Conservation (phyloP, 1,140 invertebrate genomes). For the Gerris buenoi region DNA sequence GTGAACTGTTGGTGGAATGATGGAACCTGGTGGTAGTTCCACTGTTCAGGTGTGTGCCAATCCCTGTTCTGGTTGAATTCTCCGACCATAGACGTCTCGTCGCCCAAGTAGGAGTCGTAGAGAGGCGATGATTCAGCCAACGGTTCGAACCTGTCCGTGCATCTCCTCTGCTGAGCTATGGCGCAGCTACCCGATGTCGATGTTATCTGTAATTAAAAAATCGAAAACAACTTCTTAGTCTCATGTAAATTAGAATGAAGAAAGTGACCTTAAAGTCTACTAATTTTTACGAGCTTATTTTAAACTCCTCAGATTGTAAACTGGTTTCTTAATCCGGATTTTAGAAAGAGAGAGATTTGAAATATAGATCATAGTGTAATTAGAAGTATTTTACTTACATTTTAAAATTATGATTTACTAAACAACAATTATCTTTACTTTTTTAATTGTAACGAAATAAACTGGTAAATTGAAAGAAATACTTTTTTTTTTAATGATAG, state of each 20-base stretch:
- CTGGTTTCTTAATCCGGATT: too few species aligned
- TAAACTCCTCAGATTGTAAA: too few species aligned
- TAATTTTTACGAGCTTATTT: not conserved
- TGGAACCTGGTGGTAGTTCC: not conserved
- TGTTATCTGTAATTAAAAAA: conserved; percentile 35
- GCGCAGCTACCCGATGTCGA: conserved; percentile 45
- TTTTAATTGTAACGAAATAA: too few species aligned
- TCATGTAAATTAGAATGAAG: not conserved
- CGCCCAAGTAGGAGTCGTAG: not conserved
- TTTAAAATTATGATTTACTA: too few species aligned
- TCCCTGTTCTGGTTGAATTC: not conserved
- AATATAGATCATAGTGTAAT: too few species aligned
- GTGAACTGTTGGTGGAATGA: not conserved
- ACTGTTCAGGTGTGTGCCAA: not conserved
- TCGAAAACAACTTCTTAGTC: not conserved
- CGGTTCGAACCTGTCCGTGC: not conserved
- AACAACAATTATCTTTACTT: too few species aligned
- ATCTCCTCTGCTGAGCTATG: conserved; percentile 32
- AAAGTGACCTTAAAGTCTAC: not conserved
- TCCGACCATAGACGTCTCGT: not conserved
- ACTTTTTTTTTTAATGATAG: too few species aligned
- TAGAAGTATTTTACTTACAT: too few species aligned
- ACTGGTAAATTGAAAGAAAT: too few species aligned
- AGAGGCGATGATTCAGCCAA: not conserved
- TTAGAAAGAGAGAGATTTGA: too few species aligned